Conservation (phyloP, 2,888 invertebrate genomes). For the Eristalinus aeneus region DNA sequence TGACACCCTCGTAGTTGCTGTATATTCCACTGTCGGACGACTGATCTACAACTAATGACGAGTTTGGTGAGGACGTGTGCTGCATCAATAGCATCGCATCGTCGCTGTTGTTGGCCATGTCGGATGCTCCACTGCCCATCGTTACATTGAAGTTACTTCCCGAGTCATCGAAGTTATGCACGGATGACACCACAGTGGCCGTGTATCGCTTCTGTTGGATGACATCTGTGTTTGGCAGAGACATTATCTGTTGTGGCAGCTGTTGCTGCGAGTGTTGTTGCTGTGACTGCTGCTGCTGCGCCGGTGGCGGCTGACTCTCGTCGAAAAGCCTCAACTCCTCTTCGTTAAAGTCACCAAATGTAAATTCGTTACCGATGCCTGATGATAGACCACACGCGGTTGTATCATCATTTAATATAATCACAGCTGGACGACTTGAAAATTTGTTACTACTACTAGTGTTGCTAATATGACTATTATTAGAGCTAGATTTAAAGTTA, state of each 20-base stretch:
- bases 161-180: constrained; percentile 75
- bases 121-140: constrained; percentile 68
- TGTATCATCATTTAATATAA: constrained; percentile 85
- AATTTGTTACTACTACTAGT: constrained; percentile 59
- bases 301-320: constrained; percentile 49
- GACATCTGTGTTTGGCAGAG: constrained; percentile 33
- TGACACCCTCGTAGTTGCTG: constrained; percentile 44
- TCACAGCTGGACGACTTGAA: constrained; percentile 84
- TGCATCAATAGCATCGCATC: constrained; percentile 74
- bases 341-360: constrained; percentile 83
- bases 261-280: constrained; percentile 33
- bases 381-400: constrained; percentile 75
- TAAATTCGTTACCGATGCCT: constrained; percentile 86
- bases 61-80: constrained; percentile 76
- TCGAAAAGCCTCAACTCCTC: constrained; percentile 79
- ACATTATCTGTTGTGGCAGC: background rate
- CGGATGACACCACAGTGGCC: constrained; percentile 38
- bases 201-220: constrained; percentile 57
- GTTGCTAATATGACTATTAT: constrained; percentile 63
- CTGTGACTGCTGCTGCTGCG: constrained; percentile 18
- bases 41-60: constrained; percentile 75
- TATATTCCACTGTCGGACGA: constrained; percentile 77
- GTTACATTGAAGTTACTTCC: constrained; percentile 72
- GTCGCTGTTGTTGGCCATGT: constrained; percentile 73
- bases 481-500: constrained; percentile 64